A percentile compares a stretch with the other conserved stretches of the same genome.
Evolutionary conservation across 35 echinoderm and acorn worm species (phyloP).

Genomic region (Anneissia japonica): DNA sequence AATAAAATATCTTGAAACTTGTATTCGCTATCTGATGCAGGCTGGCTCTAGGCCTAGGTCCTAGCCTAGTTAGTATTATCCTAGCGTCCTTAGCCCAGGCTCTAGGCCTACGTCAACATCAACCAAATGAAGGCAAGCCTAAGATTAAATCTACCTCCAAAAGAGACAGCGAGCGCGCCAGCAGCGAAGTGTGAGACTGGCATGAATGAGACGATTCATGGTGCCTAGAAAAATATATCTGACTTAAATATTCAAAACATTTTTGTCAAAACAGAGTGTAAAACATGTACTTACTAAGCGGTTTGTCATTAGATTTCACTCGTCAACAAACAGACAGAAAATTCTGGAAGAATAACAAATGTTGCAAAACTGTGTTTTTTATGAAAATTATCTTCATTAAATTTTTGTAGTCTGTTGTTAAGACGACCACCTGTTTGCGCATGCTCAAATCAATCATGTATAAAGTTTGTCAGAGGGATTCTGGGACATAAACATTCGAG

Average conservation of each 20-base stretch:
- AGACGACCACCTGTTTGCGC: neutral
- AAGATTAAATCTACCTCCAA: too few relatives aligned
- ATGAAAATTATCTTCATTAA: neutral
- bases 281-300: neutral
- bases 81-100: too few relatives aligned
- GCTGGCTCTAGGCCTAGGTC: too few relatives aligned
- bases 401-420: neutral
- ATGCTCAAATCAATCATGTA: neutral
- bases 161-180: too few relatives aligned
- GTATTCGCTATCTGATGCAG: too few relatives aligned
- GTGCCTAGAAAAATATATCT: too few relatives aligned
- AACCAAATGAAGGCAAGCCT: too few relatives aligned
- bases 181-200: too few relatives aligned
- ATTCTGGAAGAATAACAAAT: neutral
- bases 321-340: neutral
- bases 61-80: too few relatives aligned
- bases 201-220: too few relatives aligned
- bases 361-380: neutral
- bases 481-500: neutral
- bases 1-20: too few relatives aligned
- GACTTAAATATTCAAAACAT: neutral
- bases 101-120: too few relatives aligned
- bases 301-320: neutral
- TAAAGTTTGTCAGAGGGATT: neutral
- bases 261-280: neutral